Base-by-base conservation (phyloP, 2,888 invertebrate species). In the Epirrhoe alternata region DNA sequence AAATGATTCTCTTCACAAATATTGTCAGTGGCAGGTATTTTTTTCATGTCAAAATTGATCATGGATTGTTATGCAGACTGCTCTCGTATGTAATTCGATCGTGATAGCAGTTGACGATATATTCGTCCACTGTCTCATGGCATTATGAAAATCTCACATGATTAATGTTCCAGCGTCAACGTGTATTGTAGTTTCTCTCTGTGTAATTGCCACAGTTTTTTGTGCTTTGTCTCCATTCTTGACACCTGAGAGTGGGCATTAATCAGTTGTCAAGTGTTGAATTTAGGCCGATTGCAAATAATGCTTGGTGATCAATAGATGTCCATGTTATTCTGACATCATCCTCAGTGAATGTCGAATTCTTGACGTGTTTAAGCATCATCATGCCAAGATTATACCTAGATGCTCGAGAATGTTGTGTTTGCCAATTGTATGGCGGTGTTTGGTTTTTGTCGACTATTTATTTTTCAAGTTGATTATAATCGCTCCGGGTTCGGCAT, bases 261-360 rank as follows among this genome's bases (percentile, higher is more conserved):
- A 91, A 91, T 92, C 91, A 90, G 87, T 84, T 92, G 90, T 92
- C 91, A 89, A 82, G 83, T 82, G 81, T 82, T 81, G 81, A 84
- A 86, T 86, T 82, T 84, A 80, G 86, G 83, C 80, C 82, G 84
- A 81, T 80, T 79, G 77, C 79, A 79, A 81, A 87, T 86, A 86
- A 86, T 85, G 82, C 38, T 80, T 76, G 72, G 80, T 82, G 79
- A 89, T 89, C 87, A 86, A 86, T 87, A 84, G 84, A 83, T 75
- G 85, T 87, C 85, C 82, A 78, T 79, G 79, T 80, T 77, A 77
- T 78, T 77, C 84, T 90, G 87, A 88, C 86, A 86, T 89, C 89
- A 82, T 83, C 74, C 75, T 73, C 71, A 66, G 76, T 53, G 77
- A 77, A 80, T 79, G 75, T 79, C 73, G 73, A 81, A 79, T 81